Evolutionary conservation across 2,888 invertebrate species (phyloP).

Genomic region (Trichogramma dendrolimi): DNA sequence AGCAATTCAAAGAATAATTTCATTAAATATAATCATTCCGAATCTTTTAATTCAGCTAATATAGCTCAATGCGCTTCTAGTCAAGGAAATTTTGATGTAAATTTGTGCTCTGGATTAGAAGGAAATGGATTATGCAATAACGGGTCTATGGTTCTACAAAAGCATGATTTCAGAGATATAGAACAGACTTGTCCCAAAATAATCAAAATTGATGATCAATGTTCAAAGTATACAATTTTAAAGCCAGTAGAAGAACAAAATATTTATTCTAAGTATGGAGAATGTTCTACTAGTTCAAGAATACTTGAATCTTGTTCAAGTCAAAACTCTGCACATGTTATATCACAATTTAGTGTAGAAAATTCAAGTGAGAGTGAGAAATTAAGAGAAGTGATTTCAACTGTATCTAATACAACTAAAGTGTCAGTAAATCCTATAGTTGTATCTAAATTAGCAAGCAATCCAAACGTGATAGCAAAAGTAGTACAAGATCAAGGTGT

Average conservation of each 20-base stretch:
- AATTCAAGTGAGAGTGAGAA: slow-evolving; percentile 33
- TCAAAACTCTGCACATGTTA: slow-evolving; percentile 5
- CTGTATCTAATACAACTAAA: slow-evolving; percentile 31
- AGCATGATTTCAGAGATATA: no score
- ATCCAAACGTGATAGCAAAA: slow-evolving; percentile 41
- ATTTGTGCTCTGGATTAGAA: background rate
- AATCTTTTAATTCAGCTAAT: slow-evolving; percentile 7
- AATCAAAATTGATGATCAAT: slow-evolving; percentile 6
- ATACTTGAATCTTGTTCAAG: slow-evolving; percentile 8
- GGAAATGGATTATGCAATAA: no score
- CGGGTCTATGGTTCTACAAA: no score
- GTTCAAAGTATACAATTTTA: slow-evolving; percentile 11
- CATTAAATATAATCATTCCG: slow-evolving; percentile 15
- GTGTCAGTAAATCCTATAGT: slow-evolving; percentile 36
- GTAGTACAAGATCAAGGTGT: slow-evolving; percentile 41
- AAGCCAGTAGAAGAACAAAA: slow-evolving; percentile 6
- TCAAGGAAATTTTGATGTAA: slow-evolving; percentile 18
- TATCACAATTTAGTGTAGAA: slow-evolving; percentile 18
- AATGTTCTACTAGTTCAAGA: slow-evolving; percentile 7
- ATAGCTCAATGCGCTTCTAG: slow-evolving; percentile 17
- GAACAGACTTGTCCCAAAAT: background rate
- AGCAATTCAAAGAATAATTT: slow-evolving; percentile 13
- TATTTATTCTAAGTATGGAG: slow-evolving; percentile 1
- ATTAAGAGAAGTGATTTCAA: slow-evolving; percentile 32
- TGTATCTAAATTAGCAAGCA: slow-evolving; percentile 39